phyloP scores from a whole-genome alignment of 2,797 vertebrate genomes.

The Oreochromis mossambicus region DNA sequence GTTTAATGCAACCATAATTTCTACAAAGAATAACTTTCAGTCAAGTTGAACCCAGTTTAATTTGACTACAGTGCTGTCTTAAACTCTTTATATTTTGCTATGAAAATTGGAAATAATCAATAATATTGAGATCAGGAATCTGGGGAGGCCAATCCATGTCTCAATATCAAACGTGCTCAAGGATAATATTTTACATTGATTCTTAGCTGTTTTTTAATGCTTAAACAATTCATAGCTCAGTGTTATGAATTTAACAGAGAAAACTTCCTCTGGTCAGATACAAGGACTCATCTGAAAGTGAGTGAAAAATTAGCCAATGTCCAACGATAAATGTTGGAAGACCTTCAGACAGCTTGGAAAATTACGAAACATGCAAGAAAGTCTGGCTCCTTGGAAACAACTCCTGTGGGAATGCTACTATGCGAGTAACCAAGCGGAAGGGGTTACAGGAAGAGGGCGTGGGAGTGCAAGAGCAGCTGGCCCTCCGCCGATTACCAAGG shows the following conservation, averaged over 20 bases:
- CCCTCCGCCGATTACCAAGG: background rate
- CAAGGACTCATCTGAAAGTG: background rate
- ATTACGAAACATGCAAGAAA: background rate
- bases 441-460: too few species aligned
- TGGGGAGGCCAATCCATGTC: background rate
- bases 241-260: background rate
- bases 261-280: background rate
- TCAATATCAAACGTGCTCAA: background rate
- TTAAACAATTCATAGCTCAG: background rate
- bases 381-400: background rate
- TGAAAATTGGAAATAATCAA: background rate
- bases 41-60: background rate
- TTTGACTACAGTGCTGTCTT: background rate
- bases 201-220: background rate
- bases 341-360: background rate
- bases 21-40: background rate
- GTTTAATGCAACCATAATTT: background rate
- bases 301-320: background rate
- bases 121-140: rapidly evolving
- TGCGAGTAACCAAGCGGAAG: too few species aligned
- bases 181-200: background rate
- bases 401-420: too few species aligned
- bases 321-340: background rate
- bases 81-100: background rate
- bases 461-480: background rate